These are phyloP conservation scores for Drosophila diplacantha DNA, from an alignment of 2,888 invertebrate species.

Conservation along the genomic window DNA sequence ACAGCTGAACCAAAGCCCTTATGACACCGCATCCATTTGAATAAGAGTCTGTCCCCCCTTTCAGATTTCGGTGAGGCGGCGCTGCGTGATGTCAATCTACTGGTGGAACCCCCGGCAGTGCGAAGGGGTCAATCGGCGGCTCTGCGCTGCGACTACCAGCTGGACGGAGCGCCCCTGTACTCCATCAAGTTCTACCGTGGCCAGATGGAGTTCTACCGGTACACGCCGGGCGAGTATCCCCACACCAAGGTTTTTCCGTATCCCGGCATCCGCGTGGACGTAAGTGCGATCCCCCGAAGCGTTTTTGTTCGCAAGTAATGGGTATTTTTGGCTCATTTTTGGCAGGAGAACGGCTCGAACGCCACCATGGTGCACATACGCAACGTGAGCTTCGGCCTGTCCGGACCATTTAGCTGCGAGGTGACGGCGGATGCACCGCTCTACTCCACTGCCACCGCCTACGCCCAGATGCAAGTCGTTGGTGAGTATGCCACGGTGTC, in stretches of 20 bases:
- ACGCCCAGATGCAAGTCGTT: constrained; percentile 84
- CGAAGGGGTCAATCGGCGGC: constrained; percentile 81
- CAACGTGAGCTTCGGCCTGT: constrained; percentile 83
- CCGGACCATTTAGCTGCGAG: constrained; percentile 86
- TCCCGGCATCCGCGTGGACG: constrained; percentile 83
- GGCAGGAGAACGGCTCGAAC: constrained; percentile 83
- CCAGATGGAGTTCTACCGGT: constrained; percentile 84
- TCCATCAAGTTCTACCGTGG: constrained; percentile 85
- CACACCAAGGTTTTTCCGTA: constrained; percentile 83
- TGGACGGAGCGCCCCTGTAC: constrained; percentile 83
- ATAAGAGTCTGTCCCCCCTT: constrained; percentile 49
- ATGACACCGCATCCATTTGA: constrained; percentile 49
- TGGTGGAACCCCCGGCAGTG: constrained; percentile 82
- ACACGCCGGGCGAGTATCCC: constrained; percentile 82
- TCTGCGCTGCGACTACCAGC: constrained; percentile 81
- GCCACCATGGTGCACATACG: constrained; percentile 84
- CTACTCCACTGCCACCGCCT: constrained; percentile 82
- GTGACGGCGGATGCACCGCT: constrained; percentile 84
- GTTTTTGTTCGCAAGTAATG: constrained; percentile 3
- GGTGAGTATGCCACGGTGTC: constrained; percentile 79
- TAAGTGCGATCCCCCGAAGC: constrained; percentile 77
- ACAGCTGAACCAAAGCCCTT: neutral
- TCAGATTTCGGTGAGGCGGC: constrained; percentile 79
- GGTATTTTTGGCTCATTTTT: constrained; percentile 14
- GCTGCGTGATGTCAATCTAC: constrained; percentile 78